Evolutionary conservation across 1,140 invertebrate genomes (phyloP).

Genomic region (Nasonia longicornis): DNA sequence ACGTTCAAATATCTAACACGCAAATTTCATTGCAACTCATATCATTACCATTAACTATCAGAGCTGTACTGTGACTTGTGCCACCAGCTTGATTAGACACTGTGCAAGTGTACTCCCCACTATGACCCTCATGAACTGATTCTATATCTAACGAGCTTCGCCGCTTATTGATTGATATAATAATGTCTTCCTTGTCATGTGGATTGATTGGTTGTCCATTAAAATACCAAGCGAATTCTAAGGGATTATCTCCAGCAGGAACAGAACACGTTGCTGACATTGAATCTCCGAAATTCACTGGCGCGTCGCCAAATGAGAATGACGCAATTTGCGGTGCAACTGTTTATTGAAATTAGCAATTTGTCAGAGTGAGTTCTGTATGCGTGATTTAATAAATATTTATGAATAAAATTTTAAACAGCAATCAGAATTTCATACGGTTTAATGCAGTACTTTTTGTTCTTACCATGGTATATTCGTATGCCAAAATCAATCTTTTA

Average conservation of each 20-base stretch:
- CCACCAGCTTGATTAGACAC: constrained; percentile 75
- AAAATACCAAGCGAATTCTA: constrained; percentile 75
- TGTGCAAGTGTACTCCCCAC: constrained; percentile 75
- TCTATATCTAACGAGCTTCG: constrained; percentile 74
- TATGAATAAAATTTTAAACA: too few relatives aligned
- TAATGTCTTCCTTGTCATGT: constrained; percentile 55
- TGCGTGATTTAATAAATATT: too few relatives aligned
- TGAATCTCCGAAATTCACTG: constrained; percentile 75
- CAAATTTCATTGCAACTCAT: constrained; percentile 51
- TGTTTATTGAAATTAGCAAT: constrained; percentile 54
- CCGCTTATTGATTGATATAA: constrained; percentile 70
- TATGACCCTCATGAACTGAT: constrained; percentile 70
- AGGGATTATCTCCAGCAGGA: constrained; percentile 77
- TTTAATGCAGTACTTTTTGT: too few relatives aligned
- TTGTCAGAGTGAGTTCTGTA: background rate
- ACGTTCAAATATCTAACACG: background rate
- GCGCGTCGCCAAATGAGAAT: constrained; percentile 73
- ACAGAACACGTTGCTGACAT: constrained; percentile 76
- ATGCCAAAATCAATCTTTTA: too few relatives aligned
- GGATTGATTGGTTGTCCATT: constrained; percentile 69
- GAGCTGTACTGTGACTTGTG: constrained; percentile 72
- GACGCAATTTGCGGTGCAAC: constrained; percentile 70
- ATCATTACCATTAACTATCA: constrained; percentile 75
- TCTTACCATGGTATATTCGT: too few relatives aligned
- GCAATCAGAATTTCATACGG: too few relatives aligned